Percentiles rank a stretch among this genome's conserved stretches.
Conservation (phyloP, 2,888 invertebrate species). For the Bellardia pandia region DNA sequence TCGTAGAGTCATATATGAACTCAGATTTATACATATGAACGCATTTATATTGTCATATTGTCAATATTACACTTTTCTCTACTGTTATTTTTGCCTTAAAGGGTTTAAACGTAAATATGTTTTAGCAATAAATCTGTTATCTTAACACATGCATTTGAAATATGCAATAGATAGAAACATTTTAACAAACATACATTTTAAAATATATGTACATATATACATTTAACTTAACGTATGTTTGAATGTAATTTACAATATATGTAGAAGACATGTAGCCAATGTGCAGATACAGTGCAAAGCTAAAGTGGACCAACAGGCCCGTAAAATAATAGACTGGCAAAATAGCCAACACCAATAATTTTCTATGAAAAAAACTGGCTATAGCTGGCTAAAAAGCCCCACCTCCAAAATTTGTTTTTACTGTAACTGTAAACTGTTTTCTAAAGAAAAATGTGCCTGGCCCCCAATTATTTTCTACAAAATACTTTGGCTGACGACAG, state of each 20-base stretch:
- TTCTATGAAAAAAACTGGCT: too few species aligned
- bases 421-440: too few species aligned
- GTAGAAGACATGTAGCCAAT: background rate
- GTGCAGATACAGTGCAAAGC: background rate
- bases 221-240: background rate
- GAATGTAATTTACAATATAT: constrained; percentile 15
- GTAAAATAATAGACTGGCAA: too few species aligned
- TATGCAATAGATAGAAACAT: background rate
- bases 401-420: too few species aligned
- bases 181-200: background rate
- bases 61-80: constrained; percentile 49
- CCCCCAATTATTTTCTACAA: too few species aligned
- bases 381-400: too few species aligned
- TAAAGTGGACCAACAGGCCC: too few species aligned
- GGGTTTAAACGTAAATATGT: constrained; percentile 49
- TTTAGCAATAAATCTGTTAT: constrained; percentile 68
- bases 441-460: too few species aligned
- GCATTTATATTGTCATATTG: constrained; percentile 52
- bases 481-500: too few species aligned
- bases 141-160: constrained; percentile 66
- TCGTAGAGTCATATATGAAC: background rate
- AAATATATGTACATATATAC: background rate
- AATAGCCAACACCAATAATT: too few species aligned
- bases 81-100: constrained; percentile 41
- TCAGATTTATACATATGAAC: background rate